Conservation (phyloP, 2,888 invertebrate species). For the Leptinotarsa peninsularis region DNA sequence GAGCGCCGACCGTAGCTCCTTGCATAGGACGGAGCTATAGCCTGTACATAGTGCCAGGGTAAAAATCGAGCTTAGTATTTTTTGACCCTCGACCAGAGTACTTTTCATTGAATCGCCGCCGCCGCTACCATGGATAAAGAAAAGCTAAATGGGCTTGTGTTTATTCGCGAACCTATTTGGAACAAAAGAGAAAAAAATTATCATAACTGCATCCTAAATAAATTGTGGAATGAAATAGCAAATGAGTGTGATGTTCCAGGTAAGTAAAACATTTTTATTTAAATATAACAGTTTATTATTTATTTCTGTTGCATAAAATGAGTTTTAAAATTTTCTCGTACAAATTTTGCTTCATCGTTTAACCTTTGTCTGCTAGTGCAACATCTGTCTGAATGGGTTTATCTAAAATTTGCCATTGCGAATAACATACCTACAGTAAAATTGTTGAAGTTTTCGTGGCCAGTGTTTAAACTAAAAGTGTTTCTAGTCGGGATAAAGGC, state of each 20-base stretch:
- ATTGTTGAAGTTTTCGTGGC: background rate
- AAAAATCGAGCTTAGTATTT: conserved; percentile 25
- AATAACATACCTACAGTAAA: background rate
- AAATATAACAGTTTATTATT: too few relatives aligned
- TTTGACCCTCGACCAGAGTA: conserved; percentile 21
- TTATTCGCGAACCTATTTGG: conserved; percentile 6
- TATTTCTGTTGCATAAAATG: too few relatives aligned
- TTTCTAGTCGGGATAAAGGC: background rate
- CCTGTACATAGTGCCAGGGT: conserved; percentile 16
- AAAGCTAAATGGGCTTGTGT: background rate
- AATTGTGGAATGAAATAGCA: conserved; percentile 1
- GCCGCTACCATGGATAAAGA: conserved; percentile 1
- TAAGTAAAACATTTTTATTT: background rate
- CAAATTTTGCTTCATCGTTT: conserved; percentile 30
- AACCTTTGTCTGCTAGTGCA: conserved; percentile 31
- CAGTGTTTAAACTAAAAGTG: background rate
- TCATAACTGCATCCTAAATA: background rate
- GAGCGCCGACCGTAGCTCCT: conserved; percentile 20
- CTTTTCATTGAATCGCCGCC: background rate
- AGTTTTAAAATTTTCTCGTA: conserved; percentile 28
- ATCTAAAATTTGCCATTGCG: too few relatives aligned
- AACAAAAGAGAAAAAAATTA: conserved; percentile 19
- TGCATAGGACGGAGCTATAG: conserved; percentile 4
- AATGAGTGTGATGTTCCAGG: background rate
- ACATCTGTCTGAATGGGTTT: conserved; percentile 29